Conservation (phyloP, 2,888 invertebrate species). For the Amphipyra berbera region DNA sequence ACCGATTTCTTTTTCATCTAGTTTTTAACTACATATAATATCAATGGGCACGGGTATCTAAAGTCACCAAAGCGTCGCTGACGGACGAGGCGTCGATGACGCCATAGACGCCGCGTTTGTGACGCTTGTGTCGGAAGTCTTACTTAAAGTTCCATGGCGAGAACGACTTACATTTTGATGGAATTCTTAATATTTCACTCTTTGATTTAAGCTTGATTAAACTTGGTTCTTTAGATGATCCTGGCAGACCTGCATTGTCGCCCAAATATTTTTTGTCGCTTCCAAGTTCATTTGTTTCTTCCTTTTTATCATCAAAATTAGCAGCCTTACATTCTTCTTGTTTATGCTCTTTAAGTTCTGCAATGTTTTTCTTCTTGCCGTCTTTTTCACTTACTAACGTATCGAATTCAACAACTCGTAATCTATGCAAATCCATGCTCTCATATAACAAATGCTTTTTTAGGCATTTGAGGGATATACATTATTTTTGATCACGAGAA, state of each 20-base stretch:
- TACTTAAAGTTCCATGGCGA: neutral
- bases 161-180: constrained; percentile 31
- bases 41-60: no score
- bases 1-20: no score
- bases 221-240: constrained; percentile 10
- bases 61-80: no score
- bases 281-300: constrained; percentile 12
- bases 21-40: no score
- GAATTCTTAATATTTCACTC: constrained; percentile 38
- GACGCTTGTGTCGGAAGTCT: no score
- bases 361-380: constrained; percentile 18
- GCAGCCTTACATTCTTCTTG: constrained; percentile 9
- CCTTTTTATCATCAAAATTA: constrained; percentile 2
- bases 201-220: constrained; percentile 22
- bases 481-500: constrained; percentile 18
- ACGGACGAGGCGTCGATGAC: no score
- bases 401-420: constrained; percentile 63
- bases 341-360: constrained; percentile 10
- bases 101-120: no score
- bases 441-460: constrained; percentile 20
- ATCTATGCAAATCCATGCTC: constrained; percentile 62
- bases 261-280: constrained; percentile 1
- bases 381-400: constrained; percentile 27
- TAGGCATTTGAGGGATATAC: constrained; percentile 10
- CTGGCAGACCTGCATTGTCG: neutral